Percentiles rank a stretch among this genome's conserved stretches.
These are phyloP conservation scores for Chloroceryle inda DNA, from an alignment of 2,797 vertebrate genomes.

Conservation along the genomic window DNA sequence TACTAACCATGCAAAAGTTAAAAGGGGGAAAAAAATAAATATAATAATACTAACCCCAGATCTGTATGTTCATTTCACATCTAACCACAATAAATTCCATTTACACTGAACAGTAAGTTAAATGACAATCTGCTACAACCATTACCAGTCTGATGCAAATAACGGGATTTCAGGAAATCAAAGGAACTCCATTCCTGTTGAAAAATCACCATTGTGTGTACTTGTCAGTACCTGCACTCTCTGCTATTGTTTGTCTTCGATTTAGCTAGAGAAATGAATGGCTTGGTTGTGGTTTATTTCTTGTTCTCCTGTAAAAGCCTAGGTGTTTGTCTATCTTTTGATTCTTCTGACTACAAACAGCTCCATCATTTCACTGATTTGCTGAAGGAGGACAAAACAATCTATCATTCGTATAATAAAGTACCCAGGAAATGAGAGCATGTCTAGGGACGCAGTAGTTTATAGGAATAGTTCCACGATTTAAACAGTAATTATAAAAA, in stretches of 20 bases:
- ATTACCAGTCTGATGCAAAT: not conserved
- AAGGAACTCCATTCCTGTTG: not conserved
- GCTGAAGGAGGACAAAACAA: not conserved
- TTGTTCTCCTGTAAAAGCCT: not conserved
- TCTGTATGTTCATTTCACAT: not conserved
- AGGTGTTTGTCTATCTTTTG: not conserved
- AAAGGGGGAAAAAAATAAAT: not conserved
- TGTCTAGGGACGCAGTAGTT: not conserved
- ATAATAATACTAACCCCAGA: not conserved
- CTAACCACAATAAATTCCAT: not conserved
- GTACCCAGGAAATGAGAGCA: not conserved
- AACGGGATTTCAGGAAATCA: not conserved
- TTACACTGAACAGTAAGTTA: not conserved
- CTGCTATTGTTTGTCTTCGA: not conserved
- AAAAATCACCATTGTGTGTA: not conserved
- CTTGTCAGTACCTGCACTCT: not conserved
- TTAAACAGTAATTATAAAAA: not conserved
- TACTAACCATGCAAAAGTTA: not conserved
- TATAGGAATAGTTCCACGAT: not conserved
- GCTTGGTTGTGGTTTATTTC: not conserved
- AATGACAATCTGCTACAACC: not conserved
- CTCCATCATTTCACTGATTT: not conserved
- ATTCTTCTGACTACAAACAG: not conserved
- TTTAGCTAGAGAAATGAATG: not conserved
- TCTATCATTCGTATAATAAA: not conserved